phyloP scores from a whole-genome alignment of 2,113 vertebrate genomes.

The Protobothrops mucrosquamatus region DNA sequence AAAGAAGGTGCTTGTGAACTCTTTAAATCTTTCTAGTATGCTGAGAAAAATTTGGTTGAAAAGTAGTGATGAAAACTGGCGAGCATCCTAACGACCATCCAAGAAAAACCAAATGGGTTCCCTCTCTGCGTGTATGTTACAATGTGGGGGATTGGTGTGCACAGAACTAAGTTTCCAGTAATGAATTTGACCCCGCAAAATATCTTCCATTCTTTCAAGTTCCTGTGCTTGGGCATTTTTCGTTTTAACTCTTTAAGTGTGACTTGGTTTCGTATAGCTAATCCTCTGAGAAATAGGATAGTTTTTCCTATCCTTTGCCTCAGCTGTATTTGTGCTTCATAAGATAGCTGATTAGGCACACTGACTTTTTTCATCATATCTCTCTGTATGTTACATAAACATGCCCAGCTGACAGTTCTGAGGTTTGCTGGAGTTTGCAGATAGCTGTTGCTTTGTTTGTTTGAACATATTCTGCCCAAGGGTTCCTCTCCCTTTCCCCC shows the following conservation, averaged over 20 bases:
- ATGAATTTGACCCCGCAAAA: not conserved
- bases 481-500: not conserved
- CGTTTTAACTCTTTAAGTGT: not conserved
- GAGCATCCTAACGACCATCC: not conserved
- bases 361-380: constrained; percentile 27
- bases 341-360: not conserved
- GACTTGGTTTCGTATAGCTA: not conserved
- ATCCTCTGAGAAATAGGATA: rapidly evolving
- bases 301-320: not conserved
- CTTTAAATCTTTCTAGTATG: not conserved
- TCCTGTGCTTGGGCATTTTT: rapidly evolving
- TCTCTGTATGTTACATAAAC: constrained; percentile 30
- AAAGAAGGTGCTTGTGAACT: not conserved
- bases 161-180: not conserved
- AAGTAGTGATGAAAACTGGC: not conserved
- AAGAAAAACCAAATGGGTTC: not conserved
- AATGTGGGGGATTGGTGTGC: not conserved
- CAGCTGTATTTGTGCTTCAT: not conserved
- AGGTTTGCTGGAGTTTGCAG: constrained; percentile 17
- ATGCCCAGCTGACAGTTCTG: constrained; percentile 28
- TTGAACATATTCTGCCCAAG: constrained; percentile 19
- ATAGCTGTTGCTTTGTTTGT: constrained; percentile 10
- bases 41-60: not conserved
- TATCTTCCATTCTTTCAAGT: not conserved
- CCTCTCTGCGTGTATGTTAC: not conserved